phyloP scores from a whole-genome alignment of 2,797 vertebrate species.

The Rhinichthys osculus region DNA sequence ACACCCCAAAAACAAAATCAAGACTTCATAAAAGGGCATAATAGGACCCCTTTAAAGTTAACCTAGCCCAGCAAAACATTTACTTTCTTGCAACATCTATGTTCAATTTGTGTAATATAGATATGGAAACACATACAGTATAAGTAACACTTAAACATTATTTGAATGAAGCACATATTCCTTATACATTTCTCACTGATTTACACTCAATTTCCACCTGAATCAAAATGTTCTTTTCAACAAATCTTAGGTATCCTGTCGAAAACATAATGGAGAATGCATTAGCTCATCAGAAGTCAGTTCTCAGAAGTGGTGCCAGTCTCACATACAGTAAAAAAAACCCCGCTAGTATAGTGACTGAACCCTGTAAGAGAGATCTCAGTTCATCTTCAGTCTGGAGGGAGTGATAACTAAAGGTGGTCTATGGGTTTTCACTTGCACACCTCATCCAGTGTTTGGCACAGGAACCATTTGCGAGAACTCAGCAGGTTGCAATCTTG shows the following conservation, averaged over 20 bases:
- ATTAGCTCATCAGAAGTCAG: neutral
- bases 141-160: neutral
- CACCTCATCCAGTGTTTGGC: neutral
- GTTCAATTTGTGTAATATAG: neutral
- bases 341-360: neutral
- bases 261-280: neutral
- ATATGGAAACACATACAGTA: neutral
- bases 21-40: no score
- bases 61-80: neutral
- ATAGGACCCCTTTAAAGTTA: neutral
- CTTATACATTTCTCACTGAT: neutral
- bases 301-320: conserved; percentile 14
- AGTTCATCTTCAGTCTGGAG: conserved; percentile 6
- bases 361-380: neutral
- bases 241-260: neutral
- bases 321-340: neutral
- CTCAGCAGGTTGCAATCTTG: neutral
- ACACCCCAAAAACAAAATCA: no score
- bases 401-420: neutral
- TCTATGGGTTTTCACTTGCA: neutral
- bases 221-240: neutral
- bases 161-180: neutral
- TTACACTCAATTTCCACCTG: neutral
- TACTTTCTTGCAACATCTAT: neutral
- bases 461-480: neutral